Conservation (phyloP, 2,888 invertebrate species). For the Biston stratarius region DNA sequence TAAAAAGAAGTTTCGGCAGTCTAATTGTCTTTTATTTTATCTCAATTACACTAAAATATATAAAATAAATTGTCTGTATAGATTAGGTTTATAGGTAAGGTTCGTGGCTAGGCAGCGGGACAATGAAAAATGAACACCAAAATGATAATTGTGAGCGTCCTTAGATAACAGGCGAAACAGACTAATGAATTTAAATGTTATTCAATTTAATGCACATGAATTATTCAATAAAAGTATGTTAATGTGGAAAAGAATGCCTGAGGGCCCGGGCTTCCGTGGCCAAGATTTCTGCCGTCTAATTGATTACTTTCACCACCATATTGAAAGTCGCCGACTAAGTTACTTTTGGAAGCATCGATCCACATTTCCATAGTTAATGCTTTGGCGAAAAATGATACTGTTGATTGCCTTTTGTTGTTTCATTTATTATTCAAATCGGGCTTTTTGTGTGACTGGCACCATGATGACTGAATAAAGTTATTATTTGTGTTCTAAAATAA, state of each 20-base stretch:
- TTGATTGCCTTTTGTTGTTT: constrained; percentile 12
- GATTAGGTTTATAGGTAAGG: not conserved
- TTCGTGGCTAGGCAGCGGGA: constrained; percentile 7
- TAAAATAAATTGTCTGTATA: constrained; percentile 3
- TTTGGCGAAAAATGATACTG: constrained; percentile 17
- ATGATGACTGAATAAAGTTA: not conserved
- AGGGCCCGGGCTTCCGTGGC: constrained; percentile 56
- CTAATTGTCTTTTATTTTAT: too few relatives aligned
- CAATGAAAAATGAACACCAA: constrained; percentile 49
- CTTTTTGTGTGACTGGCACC: not conserved
- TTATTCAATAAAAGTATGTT: constrained; percentile 78
- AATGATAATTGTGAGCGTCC: constrained; percentile 50
- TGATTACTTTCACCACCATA: constrained; percentile 67
- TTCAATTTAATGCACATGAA: constrained; percentile 83
- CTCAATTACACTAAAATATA: constrained; percentile 11
- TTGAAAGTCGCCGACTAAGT: constrained; percentile 38
- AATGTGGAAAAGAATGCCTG: constrained; percentile 76
- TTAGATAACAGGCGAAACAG: constrained; percentile 53
- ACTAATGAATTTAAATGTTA: constrained; percentile 81
- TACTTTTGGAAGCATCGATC: constrained; percentile 24
- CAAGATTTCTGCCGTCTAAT: constrained; percentile 69
- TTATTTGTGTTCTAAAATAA: not conserved
- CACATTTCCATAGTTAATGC: constrained; percentile 21
- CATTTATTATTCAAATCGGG: constrained; percentile 10
- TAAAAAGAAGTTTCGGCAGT: not conserved